Percentiles rank a stretch among this genome's conserved stretches.
phyloP scores from a whole-genome alignment of 2,888 invertebrate species.

The Caenorhabditis drosophilae region DNA sequence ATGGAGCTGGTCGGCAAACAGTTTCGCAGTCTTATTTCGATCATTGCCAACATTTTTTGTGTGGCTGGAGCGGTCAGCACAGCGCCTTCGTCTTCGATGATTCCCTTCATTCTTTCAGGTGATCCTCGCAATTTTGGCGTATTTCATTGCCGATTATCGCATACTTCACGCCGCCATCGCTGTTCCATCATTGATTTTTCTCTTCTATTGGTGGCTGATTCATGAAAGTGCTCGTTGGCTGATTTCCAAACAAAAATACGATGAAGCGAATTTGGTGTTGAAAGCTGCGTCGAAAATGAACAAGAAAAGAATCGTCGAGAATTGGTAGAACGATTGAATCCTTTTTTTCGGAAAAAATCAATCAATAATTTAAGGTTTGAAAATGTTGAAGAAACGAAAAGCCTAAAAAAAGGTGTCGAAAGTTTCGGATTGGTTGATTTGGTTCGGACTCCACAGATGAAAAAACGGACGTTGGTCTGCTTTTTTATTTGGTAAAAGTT shows the following conservation, averaged over 20 bases:
- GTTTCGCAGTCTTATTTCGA: slow-evolving; percentile 69
- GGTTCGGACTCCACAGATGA: slow-evolving; percentile 49
- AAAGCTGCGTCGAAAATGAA: slow-evolving; percentile 58
- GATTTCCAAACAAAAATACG: slow-evolving; percentile 58
- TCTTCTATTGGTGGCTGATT: slow-evolving; percentile 67
- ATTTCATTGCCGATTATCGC: slow-evolving; percentile 63
- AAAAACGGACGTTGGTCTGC: slow-evolving; percentile 42
- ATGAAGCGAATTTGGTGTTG: slow-evolving; percentile 63
- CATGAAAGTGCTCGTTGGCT: slow-evolving; percentile 67
- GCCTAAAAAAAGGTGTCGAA: slow-evolving; percentile 19
- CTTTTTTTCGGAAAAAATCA: no score
- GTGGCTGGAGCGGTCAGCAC: slow-evolving; percentile 65
- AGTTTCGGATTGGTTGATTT: slow-evolving; percentile 45
- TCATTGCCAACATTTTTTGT: slow-evolving; percentile 70
- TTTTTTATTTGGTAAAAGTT: slow-evolving; percentile 46
- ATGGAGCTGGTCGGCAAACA: slow-evolving; percentile 71
- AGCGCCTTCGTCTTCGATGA: no score
- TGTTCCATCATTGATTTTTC: slow-evolving; percentile 63
- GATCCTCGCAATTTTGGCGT: slow-evolving; percentile 63
- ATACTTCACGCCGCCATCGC: slow-evolving; percentile 64
- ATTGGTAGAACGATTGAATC: no score
- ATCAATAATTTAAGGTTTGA: no score
- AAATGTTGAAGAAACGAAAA: slow-evolving; percentile 21
- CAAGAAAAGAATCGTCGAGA: slow-evolving; percentile 52
- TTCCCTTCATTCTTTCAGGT: slow-evolving; percentile 46